phyloP scores from a whole-genome alignment of 2,113 vertebrate species.

The Myocastor coypus region DNA sequence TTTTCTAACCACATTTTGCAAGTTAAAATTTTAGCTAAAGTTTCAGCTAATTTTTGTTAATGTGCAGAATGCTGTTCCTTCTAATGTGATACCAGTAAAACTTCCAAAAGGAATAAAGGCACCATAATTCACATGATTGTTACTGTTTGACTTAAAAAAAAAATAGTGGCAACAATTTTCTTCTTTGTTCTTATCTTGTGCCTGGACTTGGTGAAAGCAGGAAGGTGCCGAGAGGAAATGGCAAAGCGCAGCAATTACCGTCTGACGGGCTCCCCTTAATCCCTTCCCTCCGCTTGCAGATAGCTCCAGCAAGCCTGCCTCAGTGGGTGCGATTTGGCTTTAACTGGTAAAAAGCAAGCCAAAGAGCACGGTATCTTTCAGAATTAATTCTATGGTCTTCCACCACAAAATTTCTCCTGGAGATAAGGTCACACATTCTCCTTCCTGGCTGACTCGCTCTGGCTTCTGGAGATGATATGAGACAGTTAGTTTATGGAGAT shows the following conservation, averaged over 20 bases:
- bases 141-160: neutral
- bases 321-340: neutral
- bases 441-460: neutral
- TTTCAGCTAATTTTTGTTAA: neutral
- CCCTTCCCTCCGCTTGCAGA: slow-evolving; percentile 27
- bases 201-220: neutral
- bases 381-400: neutral
- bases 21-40: slow-evolving; percentile 4
- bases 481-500: neutral
- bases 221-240: neutral
- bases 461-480: neutral
- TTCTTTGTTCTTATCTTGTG: slow-evolving; percentile 18
- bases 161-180: neutral
- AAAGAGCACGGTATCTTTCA: neutral
- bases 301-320: neutral
- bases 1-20: slow-evolving; percentile 19
- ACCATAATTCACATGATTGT: neutral
- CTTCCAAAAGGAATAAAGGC: neutral
- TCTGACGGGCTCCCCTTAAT: neutral
- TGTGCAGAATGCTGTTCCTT: slow-evolving; percentile 4
- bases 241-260: neutral
- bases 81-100: neutral
- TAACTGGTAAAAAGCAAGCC: neutral
- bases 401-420: neutral
- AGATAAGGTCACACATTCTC: neutral